phyloP scores from a whole-genome alignment of 2,797 vertebrate genomes.

The Trichosurus vulpecula region DNA sequence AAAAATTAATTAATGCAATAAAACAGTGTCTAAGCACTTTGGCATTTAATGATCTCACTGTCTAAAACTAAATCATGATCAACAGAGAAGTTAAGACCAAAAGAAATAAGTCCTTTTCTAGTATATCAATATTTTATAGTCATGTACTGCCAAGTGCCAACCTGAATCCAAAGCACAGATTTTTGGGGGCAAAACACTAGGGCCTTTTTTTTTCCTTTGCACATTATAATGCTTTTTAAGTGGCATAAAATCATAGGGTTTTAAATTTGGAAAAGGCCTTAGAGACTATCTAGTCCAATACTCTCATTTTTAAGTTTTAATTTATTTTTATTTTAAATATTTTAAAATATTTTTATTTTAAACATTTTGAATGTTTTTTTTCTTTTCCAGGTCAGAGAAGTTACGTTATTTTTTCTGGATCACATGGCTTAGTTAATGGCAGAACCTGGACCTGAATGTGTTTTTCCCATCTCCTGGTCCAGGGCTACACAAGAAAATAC shows the following conservation, averaged over 20 bases:
- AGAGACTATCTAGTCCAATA: background rate
- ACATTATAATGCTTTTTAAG: background rate
- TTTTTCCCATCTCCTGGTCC: background rate
- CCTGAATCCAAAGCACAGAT: background rate
- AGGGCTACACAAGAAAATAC: background rate
- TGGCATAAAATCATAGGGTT: background rate
- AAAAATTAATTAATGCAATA: background rate
- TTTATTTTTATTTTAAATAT: too few relatives aligned
- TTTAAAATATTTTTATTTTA: too few relatives aligned
- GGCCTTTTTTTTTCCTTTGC: background rate
- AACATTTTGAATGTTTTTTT: background rate
- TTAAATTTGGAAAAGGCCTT: background rate
- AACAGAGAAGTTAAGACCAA: background rate
- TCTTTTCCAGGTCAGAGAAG: background rate
- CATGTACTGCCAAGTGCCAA: background rate
- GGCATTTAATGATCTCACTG: background rate
- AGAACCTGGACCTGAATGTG: background rate
- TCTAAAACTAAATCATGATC: background rate
- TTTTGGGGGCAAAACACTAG: background rate
- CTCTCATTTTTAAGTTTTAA: background rate
- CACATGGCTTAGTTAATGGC: background rate
- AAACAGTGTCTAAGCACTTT: background rate
- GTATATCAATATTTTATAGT: background rate
- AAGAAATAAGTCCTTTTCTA: background rate
- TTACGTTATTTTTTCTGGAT: background rate